These are phyloP conservation scores for Telmatherina bonti DNA, from an alignment of 2,797 vertebrate species.

Conservation along the genomic window DNA sequence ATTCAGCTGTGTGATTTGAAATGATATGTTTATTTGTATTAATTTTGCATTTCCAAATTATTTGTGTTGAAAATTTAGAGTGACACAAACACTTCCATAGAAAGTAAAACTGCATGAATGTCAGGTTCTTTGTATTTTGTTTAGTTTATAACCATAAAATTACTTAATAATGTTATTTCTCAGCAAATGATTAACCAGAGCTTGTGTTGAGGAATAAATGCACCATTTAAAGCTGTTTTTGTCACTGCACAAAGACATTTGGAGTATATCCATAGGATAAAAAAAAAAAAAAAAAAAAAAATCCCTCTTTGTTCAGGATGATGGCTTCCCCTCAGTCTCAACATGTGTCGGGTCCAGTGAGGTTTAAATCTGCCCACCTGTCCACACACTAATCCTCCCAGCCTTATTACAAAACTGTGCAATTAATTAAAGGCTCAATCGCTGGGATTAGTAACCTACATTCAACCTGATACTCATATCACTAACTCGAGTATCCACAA, in stretches of 20 bases:
- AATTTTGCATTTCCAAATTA: background rate
- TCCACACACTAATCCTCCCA: constrained; percentile 77
- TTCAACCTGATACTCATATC: constrained; percentile 69
- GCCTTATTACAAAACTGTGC: constrained; percentile 77
- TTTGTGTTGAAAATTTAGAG: background rate
- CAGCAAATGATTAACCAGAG: background rate
- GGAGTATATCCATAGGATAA: constrained; percentile 61
- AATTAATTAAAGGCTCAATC: constrained; percentile 82
- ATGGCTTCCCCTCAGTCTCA: constrained; percentile 72
- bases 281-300: constrained; percentile 55
- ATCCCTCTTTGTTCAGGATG: constrained; percentile 75
- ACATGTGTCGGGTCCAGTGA: constrained; percentile 76
- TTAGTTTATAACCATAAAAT: background rate
- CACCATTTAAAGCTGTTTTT: constrained; percentile 7
- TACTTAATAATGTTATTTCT: background rate
- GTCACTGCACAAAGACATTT: constrained; percentile 52
- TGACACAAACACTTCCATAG: background rate
- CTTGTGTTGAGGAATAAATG: constrained; percentile 17
- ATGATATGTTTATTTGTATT: too few species aligned
- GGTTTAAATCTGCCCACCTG: constrained; percentile 82
- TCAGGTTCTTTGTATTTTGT: too few species aligned
- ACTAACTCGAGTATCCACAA: background rate
- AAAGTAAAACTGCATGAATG: background rate
- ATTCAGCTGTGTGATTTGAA: too few species aligned
- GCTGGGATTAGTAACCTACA: constrained; percentile 77